phyloP scores from a whole-genome alignment of 1,140 invertebrate genomes.

The Nebria ingens region DNA sequence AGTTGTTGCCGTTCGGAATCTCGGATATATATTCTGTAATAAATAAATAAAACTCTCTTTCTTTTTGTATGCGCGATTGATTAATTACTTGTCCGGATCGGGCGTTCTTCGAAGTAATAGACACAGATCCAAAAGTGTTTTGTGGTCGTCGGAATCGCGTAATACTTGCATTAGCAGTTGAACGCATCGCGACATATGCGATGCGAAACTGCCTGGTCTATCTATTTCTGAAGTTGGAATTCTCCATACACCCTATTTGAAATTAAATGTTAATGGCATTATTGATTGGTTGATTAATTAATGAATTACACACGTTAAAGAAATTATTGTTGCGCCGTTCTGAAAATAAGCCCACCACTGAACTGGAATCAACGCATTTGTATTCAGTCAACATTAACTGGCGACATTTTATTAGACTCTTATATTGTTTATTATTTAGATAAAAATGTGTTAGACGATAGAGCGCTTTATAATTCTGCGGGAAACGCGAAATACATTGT shows the following conservation, averaged over 20 bases:
- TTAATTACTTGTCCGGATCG: slow-evolving; percentile 65
- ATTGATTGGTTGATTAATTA: background rate
- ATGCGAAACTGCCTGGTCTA: slow-evolving; percentile 79
- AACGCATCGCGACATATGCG: slow-evolving; percentile 80
- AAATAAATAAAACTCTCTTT: slow-evolving; percentile 13
- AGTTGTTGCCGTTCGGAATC: slow-evolving; percentile 69
- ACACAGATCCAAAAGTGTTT: slow-evolving; percentile 68
- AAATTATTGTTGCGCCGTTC: slow-evolving; percentile 79
- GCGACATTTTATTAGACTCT: slow-evolving; percentile 55
- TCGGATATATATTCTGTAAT: slow-evolving; percentile 60
- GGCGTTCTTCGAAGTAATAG: slow-evolving; percentile 68
- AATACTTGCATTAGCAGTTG: slow-evolving; percentile 71
- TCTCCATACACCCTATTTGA: slow-evolving; percentile 79
- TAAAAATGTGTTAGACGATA: slow-evolving; percentile 80
- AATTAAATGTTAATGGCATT: too few species aligned
- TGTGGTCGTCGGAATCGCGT: slow-evolving; percentile 65
- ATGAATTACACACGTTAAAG: slow-evolving; percentile 60
- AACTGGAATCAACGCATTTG: slow-evolving; percentile 46
- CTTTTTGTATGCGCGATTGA: background rate
- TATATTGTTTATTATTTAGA: slow-evolving; percentile 58
- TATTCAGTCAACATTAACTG: slow-evolving; percentile 61
- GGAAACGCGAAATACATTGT: slow-evolving; percentile 73
- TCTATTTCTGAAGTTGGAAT: slow-evolving; percentile 85
- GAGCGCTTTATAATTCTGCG: slow-evolving; percentile 86
- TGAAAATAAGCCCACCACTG: slow-evolving; percentile 69